phyloP scores from a whole-genome alignment of 2,113 vertebrate genomes.

The Calidris pugnax region DNA sequence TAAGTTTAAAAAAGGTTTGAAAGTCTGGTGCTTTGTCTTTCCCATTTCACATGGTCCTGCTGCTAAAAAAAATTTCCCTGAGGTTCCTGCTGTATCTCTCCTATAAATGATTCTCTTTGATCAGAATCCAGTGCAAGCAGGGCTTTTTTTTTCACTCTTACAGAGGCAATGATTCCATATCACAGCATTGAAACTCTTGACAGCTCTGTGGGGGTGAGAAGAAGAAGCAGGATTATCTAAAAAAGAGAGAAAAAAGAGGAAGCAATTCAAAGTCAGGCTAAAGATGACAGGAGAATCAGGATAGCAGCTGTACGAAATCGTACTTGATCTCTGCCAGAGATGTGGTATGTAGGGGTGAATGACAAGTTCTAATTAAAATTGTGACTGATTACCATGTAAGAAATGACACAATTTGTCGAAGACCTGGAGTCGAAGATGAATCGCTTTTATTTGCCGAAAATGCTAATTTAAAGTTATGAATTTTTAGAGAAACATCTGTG shows the following conservation, averaged over 20 bases:
- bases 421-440: constrained; percentile 53
- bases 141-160: constrained; percentile 34
- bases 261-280: constrained; percentile 67
- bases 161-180: constrained; percentile 71
- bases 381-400: constrained; percentile 64
- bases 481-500: constrained; percentile 71
- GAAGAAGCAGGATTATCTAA: constrained; percentile 47
- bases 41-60: constrained; percentile 30
- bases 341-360: constrained; percentile 45
- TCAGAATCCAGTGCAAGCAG: constrained; percentile 66
- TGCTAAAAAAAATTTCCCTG: constrained; percentile 50
- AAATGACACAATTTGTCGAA: constrained; percentile 46
- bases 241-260: constrained; percentile 36
- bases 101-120: constrained; percentile 81
- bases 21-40: constrained; percentile 49
- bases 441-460: constrained; percentile 66
- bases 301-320: constrained; percentile 59
- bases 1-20: constrained; percentile 18
- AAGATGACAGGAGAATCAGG: constrained; percentile 61
- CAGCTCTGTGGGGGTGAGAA: constrained; percentile 71
- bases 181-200: constrained; percentile 68
- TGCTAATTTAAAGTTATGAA: constrained; percentile 64
- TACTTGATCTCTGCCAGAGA: constrained; percentile 66
- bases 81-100: constrained; percentile 63
- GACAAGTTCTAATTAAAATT: constrained; percentile 75